Base-by-base conservation (phyloP, 1,140 invertebrate species). In the Sitobion miscanthi region DNA sequence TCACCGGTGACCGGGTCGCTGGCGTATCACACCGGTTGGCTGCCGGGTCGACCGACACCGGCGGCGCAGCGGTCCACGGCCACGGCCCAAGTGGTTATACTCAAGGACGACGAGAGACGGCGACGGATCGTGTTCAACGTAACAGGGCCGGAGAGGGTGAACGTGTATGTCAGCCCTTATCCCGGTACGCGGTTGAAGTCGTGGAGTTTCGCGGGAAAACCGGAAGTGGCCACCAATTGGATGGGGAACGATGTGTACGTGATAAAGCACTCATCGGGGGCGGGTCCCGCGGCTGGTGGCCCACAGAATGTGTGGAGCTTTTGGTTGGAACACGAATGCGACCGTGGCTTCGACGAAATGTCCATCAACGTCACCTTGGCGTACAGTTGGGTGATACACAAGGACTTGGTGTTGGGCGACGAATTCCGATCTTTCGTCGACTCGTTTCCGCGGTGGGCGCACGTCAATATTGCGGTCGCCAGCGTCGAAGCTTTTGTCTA, bases 291-390 rank as follows among this genome's bases (percentile, higher is more conserved):
- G 11, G 62, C 49, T 11, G 21, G 54, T 0, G 88, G 35, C 54
- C 2, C 23, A 14, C 21, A 69, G 30, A 38, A 9, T 9, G 47
- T 30, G 6, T 93, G 49, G 77, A 38, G 14, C 23, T 93, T 93
- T 93, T 93, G 91, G 91, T 42, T 93, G 77, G 91, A 93, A 86
- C 69, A 83, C 17, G 47, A 93, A 1, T 86, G 82, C 38, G 49
- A 57, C 25, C 54, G 42, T 11, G 91, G 91, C 8, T 93, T 93
- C 7, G 23, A n/a, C 35, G 82, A 86, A 14, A 54, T 11, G 11
- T 86, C 91, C 1, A 20, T 93, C 49, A 93, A 93, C 49, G 82
- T 93, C 11, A 93, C 91, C 11, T 35, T 93, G 25, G 21, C 91
- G 4, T 86, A 38, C 49, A 85, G 45, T 42, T 93, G 91, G 91